Percentiles rank a stretch among this genome's conserved stretches.
phyloP scores from a whole-genome alignment of 2,888 invertebrate genomes.

The Erynnis tages region DNA sequence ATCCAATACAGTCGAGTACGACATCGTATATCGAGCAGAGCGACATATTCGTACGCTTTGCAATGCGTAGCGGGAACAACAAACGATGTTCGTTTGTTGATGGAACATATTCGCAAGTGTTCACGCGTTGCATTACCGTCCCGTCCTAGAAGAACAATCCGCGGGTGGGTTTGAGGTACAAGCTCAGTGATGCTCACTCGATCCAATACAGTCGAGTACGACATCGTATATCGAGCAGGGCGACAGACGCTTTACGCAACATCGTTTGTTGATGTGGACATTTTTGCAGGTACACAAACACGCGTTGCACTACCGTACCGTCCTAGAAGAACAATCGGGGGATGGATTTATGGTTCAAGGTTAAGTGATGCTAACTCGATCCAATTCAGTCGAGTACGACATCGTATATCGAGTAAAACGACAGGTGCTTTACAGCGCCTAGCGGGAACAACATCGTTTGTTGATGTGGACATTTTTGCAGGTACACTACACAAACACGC shows the following conservation, averaged over 20 bases:
- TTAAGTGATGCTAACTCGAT: constrained; percentile 34
- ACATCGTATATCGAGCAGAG: neutral
- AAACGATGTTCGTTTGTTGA: no score
- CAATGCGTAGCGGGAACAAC: no score
- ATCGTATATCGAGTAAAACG: neutral
- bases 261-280: constrained; percentile 12
- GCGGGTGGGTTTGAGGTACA: no score
- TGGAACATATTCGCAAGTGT: no score
- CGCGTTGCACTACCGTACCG: constrained; percentile 21
- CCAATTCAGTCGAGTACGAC: constrained; percentile 44
- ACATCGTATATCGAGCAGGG: neutral
- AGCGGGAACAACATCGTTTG: no score
- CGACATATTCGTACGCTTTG: no score
- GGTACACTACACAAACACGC: no score
- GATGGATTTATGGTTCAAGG: no score
- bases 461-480: no score
- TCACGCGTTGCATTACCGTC: no score
- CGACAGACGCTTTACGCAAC: neutral
- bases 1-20: constrained; percentile 48
- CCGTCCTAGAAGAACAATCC: no score
- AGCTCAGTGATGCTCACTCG: constrained; percentile 17
- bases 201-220: constrained; percentile 48
- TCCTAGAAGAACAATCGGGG: constrained; percentile 44
- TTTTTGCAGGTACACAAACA: constrained; percentile 22
- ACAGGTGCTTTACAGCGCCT: no score